Evolutionary conservation across 2,797 vertebrate genomes (phyloP).

Genomic region (Manis pentadactyla): DNA sequence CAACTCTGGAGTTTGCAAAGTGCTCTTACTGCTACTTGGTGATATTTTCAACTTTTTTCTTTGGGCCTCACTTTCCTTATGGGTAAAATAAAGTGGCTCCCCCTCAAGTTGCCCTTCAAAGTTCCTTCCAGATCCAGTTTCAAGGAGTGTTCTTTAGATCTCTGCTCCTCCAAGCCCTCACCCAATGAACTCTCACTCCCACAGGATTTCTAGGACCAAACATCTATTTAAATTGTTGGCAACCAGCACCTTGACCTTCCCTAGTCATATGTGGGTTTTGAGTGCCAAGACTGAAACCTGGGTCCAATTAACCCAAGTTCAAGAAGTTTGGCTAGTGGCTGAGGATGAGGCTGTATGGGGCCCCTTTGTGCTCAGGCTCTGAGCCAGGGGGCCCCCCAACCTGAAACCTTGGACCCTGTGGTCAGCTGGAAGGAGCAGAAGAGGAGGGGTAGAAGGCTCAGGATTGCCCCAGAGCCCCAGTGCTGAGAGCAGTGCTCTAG

Average conservation of each 20-base stretch:
- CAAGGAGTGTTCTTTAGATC: not conserved
- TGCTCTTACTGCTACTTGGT: not conserved
- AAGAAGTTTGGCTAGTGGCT: not conserved
- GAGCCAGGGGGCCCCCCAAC: not conserved
- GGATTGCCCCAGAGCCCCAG: constrained; percentile 31
- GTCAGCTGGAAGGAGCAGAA: not conserved
- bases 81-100: constrained; percentile 16
- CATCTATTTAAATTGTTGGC: not conserved
- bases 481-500: constrained; percentile 27
- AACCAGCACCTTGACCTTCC: not conserved
- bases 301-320: not conserved
- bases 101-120: not conserved
- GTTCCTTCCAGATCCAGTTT: not conserved
- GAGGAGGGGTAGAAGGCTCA: constrained; percentile 30
- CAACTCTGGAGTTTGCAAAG: not conserved
- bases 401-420: not conserved
- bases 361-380: not conserved
- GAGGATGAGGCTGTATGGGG: not conserved
- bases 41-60: not conserved
- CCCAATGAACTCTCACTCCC: not conserved
- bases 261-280: not conserved
- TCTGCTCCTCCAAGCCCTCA: not conserved
- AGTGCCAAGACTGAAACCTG: not conserved
- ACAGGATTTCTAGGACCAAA: not conserved
- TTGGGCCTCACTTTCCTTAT: not conserved